phyloP scores from a whole-genome alignment of 2,113 vertebrate species.

The Nestor notabilis region DNA sequence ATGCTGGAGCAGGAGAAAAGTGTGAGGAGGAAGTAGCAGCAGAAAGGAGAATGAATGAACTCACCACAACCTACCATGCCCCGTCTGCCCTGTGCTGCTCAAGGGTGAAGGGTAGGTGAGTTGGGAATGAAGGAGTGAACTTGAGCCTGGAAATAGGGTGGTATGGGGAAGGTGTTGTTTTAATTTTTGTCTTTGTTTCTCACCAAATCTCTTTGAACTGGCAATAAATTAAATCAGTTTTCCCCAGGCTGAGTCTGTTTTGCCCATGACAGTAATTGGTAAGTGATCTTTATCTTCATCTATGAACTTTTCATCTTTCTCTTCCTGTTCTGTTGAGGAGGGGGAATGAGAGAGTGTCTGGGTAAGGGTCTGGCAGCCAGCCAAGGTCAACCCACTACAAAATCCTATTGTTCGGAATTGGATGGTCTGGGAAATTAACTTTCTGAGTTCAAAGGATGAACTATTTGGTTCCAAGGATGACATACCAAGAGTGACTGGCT shows the following conservation, averaged over 20 bases:
- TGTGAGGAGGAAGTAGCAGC: not conserved
- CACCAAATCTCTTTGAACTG: not conserved
- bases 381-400: not conserved
- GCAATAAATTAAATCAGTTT: not conserved
- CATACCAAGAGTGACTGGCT: fast-evolving
- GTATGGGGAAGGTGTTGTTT: not conserved
- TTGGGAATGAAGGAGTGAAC: not conserved
- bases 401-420: not conserved
- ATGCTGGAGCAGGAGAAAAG: not conserved
- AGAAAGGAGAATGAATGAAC: not conserved
- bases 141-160: not conserved
- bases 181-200: not conserved
- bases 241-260: not conserved
- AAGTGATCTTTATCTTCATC: not conserved
- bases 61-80: not conserved
- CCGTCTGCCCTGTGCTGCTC: fast-evolving
- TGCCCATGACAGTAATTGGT: not conserved
- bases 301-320: not conserved
- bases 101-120: not conserved
- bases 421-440: not conserved
- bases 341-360: not conserved
- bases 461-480: not conserved
- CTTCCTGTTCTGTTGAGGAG: not conserved
- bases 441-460: not conserved
- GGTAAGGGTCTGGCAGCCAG: not conserved